Percentiles rank a stretch among this genome's conserved stretches.
Conservation (phyloP, 2,888 invertebrate species). For the Synanthedon andrenaeformis region DNA sequence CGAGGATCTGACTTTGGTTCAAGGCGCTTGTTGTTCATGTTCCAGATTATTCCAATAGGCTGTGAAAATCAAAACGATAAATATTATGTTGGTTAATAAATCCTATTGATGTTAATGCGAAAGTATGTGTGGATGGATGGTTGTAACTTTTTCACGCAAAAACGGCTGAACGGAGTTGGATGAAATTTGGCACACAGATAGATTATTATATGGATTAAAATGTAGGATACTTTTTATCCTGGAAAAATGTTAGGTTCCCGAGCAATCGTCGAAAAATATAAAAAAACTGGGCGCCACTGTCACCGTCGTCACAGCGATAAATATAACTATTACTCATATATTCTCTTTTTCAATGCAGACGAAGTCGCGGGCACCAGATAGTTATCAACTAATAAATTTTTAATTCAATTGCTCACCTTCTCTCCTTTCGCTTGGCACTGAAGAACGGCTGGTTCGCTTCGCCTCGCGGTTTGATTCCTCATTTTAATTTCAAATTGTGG, state of each 20-base stretch:
- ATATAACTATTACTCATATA: no score
- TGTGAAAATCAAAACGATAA: conserved; percentile 11
- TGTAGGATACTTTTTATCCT: no score
- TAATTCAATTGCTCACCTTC: conserved; percentile 55
- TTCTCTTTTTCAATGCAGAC: no score
- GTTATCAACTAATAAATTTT: neutral
- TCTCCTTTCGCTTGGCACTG: conserved; percentile 95
- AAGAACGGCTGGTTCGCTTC: conserved; percentile 90
- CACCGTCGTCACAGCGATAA: no score
- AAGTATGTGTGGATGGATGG: no score
- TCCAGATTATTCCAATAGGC: conserved; percentile 95
- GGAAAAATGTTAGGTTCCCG: no score
- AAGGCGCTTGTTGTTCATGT: conserved; percentile 92
- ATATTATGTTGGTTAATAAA: neutral
- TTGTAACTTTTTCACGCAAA: neutral
- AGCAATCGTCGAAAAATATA: no score
- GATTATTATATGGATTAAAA: no score
- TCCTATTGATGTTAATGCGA: neutral
- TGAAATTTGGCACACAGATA: no score
- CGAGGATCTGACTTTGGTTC: conserved; percentile 91
- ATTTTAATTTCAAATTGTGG: conserved; percentile 94
- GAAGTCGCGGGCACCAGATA: neutral
- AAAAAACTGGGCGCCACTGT: no score
- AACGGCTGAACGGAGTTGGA: no score
- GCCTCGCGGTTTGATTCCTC: conserved; percentile 89